Evolutionary conservation across 2,113 vertebrate species (phyloP).

Genomic region (Glaucomys volans): DNA sequence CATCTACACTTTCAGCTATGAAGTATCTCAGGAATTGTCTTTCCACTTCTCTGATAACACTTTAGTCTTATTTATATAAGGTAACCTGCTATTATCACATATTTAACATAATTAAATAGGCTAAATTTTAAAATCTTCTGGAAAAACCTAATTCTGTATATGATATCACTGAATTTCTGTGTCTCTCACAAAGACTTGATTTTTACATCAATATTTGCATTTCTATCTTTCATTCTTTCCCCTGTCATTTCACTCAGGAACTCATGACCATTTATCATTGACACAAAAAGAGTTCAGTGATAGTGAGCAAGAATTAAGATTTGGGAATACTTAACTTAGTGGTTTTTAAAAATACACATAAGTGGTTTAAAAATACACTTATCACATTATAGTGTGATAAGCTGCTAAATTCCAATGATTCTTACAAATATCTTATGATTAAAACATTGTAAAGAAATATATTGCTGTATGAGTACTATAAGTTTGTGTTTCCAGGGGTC

Average conservation of each 20-base stretch:
- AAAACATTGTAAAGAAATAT: neutral
- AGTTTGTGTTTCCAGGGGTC: neutral
- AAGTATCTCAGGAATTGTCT: neutral
- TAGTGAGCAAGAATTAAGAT: neutral
- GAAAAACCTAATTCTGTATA: neutral
- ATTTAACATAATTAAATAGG: neutral
- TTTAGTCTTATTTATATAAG: neutral
- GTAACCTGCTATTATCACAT: neutral
- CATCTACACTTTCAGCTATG: neutral
- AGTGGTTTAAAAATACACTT: neutral
- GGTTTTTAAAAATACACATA: neutral
- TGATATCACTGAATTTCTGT: neutral
- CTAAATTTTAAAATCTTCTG: constrained; percentile 28
- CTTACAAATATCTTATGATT: neutral
- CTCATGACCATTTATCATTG: neutral
- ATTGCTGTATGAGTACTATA: neutral
- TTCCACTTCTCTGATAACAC: neutral
- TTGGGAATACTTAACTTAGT: constrained; percentile 18
- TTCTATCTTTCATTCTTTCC: neutral
- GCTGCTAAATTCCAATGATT: constrained; percentile 15
- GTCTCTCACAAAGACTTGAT: neutral
- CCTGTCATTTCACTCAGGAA: neutral
- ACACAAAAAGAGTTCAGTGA: neutral
- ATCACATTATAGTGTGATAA: neutral
- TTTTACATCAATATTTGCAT: neutral